Percentiles rank a stretch among this genome's conserved stretches.
phyloP scores from a whole-genome alignment of 1,140 invertebrate genomes.

The Drosophila albomicans region DNA sequence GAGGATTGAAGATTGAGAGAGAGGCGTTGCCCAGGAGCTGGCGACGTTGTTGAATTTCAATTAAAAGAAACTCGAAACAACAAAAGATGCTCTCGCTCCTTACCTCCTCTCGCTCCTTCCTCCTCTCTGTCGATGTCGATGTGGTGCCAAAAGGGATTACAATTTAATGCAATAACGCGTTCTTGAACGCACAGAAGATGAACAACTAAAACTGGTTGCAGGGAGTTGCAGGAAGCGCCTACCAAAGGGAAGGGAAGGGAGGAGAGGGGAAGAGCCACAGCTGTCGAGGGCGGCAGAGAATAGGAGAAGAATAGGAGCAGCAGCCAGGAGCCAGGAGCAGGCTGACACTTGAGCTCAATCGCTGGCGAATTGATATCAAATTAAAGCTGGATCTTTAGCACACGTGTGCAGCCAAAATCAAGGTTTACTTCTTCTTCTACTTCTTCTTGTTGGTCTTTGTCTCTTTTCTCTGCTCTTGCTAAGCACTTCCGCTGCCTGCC shows the following conservation, averaged over 20 bases:
- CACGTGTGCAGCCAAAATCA: slow-evolving; percentile 41
- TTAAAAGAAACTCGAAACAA: slow-evolving; percentile 76
- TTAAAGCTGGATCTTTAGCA: slow-evolving; percentile 48
- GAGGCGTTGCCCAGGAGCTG: slow-evolving; percentile 1
- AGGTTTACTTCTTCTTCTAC: not conserved
- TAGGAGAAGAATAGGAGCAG: not conserved
- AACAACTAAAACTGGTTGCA: slow-evolving; percentile 21
- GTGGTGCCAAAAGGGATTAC: slow-evolving; percentile 60
- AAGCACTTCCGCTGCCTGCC: slow-evolving; percentile 26
- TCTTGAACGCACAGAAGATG: slow-evolving; percentile 13
- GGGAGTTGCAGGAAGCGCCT: slow-evolving; percentile 80
- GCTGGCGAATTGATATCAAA: slow-evolving; percentile 77
- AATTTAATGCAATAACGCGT: slow-evolving; percentile 80
- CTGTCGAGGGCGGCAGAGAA: slow-evolving; percentile 48
- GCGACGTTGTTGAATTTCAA: slow-evolving; percentile 72
- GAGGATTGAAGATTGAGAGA: slow-evolving; percentile 38
- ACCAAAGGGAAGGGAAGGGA: slow-evolving; percentile 13
- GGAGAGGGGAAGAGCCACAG: slow-evolving; percentile 34
- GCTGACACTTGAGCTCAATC: slow-evolving; percentile 72
- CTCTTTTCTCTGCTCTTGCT: not conserved
- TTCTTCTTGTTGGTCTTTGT: not conserved
- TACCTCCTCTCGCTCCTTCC: not conserved
- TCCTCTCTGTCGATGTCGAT: not conserved
- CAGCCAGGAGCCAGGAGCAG: slow-evolving; percentile 8
- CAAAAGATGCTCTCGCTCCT: not conserved